These are phyloP conservation scores for Chiloscyllium punctatum DNA, from an alignment of 2,797 vertebrate genomes.

Conservation along the genomic window DNA sequence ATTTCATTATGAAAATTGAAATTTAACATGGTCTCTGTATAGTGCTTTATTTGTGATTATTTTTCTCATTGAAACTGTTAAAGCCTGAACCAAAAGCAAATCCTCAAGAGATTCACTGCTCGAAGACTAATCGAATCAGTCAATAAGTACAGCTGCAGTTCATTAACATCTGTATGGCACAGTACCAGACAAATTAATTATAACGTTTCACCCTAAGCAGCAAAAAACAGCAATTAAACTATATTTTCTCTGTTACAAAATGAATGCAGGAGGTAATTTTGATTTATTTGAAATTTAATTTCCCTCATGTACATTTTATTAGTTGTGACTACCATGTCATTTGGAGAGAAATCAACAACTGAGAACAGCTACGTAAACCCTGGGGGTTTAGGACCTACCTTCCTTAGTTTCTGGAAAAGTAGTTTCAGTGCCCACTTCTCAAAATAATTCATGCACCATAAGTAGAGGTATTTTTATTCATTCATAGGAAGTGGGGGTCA, in stretches of 20 bases:
- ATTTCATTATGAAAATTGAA: neutral
- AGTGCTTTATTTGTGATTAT: conserved; percentile 11
- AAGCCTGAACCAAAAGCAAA: neutral
- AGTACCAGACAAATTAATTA: conserved; percentile 23
- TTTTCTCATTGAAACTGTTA: neutral
- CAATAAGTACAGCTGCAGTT: neutral
- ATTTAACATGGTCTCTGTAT: neutral
- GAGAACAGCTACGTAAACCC: neutral
- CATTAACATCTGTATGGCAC: neutral
- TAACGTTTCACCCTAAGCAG: neutral
- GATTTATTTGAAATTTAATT: conserved; percentile 18
- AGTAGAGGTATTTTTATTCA: neutral
- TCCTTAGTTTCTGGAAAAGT: neutral
- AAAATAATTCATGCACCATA: neutral
- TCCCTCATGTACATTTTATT: conserved; percentile 1
- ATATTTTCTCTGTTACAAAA: neutral
- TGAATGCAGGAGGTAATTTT: neutral
- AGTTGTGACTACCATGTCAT: neutral
- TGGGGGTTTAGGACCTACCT: neutral
- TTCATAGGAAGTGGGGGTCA: neutral
- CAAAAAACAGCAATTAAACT: neutral
- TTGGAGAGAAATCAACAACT: neutral
- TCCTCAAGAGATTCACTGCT: neutral
- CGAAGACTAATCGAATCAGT: neutral
- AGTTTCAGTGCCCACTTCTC: neutral